Conservation (phyloP, 2,888 invertebrate genomes). For the Lottia scabra region DNA sequence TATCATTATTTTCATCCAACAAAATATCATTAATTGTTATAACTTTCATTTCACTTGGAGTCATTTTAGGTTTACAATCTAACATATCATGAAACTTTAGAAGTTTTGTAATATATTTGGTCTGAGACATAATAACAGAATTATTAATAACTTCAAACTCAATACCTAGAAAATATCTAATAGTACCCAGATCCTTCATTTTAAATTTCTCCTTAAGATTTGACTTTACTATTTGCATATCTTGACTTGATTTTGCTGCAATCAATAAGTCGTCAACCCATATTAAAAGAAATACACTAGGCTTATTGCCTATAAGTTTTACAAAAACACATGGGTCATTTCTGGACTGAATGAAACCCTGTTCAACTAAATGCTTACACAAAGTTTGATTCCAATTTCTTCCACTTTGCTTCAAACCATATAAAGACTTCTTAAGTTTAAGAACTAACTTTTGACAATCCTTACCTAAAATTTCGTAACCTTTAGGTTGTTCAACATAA, state of each 20-base stretch:
- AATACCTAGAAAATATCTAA: too few relatives aligned
- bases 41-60: neutral
- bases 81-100: neutral
- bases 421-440: slow-evolving; percentile 17
- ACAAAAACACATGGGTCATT: too few relatives aligned
- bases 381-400: neutral
- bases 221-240: too few relatives aligned
- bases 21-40: neutral
- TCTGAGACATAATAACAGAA: neutral
- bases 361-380: too few relatives aligned
- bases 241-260: too few relatives aligned
- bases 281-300: too few relatives aligned
- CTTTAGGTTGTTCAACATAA: slow-evolving; percentile 17
- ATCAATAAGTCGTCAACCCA: too few relatives aligned
- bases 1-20: too few relatives aligned
- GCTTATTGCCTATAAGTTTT: too few relatives aligned
- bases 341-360: too few relatives aligned
- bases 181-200: too few relatives aligned
- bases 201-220: too few relatives aligned
- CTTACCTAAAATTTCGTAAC: slow-evolving; percentile 10
- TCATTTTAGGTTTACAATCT: neutral
- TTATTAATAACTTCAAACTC: neutral
- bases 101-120: neutral
- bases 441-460: slow-evolving; percentile 7
- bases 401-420: slow-evolving; percentile 14